These are phyloP conservation scores for Myopa tessellatipennis DNA, from an alignment of 2,888 invertebrate species.

Conservation along the genomic window DNA sequence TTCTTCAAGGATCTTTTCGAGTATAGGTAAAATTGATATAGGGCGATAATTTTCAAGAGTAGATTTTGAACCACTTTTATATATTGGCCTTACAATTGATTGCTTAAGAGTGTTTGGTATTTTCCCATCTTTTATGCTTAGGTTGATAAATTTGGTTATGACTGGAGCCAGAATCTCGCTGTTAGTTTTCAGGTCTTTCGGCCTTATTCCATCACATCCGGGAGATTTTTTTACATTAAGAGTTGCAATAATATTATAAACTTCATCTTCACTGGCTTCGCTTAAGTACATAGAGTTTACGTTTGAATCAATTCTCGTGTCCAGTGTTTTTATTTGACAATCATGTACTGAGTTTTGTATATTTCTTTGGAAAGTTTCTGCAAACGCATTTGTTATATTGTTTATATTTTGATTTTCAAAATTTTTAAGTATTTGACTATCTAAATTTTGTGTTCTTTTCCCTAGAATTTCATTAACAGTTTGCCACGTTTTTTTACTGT, in stretches of 20 bases:
- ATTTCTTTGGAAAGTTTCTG: too few species aligned
- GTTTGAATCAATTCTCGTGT: background rate
- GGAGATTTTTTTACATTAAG: background rate
- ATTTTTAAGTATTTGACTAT: background rate
- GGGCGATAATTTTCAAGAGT: background rate
- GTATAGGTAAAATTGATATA: too few species aligned
- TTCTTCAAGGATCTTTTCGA: too few species aligned
- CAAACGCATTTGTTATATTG: too few species aligned
- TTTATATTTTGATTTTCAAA: too few species aligned
- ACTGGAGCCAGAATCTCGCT: background rate
- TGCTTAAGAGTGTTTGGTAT: conserved; percentile 1
- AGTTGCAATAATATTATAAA: background rate
- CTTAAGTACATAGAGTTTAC: background rate
- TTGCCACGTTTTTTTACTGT: background rate
- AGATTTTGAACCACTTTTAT: background rate
- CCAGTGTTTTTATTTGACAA: too few species aligned
- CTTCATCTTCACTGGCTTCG: background rate
- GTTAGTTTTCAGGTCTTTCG: conserved; percentile 12
- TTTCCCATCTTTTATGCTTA: background rate
- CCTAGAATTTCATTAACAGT: background rate
- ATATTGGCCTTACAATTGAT: conserved; percentile 1
- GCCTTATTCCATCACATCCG: background rate
- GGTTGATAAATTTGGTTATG: background rate
- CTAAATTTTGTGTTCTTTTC: background rate
- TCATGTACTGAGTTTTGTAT: too few species aligned